Evolutionary conservation across 2,888 invertebrate species (phyloP).

Genomic region (Cephus rjabovi): DNA sequence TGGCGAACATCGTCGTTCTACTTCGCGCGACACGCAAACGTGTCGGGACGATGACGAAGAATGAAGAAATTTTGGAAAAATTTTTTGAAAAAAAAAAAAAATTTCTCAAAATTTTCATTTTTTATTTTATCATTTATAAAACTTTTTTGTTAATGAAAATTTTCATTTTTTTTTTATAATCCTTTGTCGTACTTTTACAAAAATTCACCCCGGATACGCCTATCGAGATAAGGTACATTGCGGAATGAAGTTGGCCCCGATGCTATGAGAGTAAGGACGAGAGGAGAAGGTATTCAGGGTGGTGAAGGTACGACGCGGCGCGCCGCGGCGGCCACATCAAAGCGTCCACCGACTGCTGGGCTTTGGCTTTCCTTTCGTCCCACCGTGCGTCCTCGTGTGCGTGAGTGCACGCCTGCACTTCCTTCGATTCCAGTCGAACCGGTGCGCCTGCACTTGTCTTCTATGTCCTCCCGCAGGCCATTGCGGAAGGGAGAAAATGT

Average conservation of each 20-base stretch:
- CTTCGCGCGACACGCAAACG: background rate
- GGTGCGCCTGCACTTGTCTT: conserved; percentile 39
- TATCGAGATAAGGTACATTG: conserved; percentile 43
- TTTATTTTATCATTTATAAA: background rate
- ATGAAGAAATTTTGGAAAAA: background rate
- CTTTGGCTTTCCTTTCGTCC: conserved; percentile 37
- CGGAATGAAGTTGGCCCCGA: conserved; percentile 39
- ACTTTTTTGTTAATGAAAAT: background rate
- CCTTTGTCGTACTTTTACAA: background rate
- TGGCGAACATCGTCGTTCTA: background rate
- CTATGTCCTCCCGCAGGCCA: conserved; percentile 4
- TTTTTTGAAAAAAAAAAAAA: no score
- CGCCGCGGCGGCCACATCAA: conserved; percentile 60
- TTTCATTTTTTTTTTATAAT: background rate
- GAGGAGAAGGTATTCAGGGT: conserved; percentile 58
- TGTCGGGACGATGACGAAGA: background rate
- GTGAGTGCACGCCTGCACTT: conserved; percentile 32
- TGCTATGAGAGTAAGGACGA: conserved; percentile 3
- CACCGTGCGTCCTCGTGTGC: conserved; percentile 38
- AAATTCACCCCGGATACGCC: conserved; percentile 26
- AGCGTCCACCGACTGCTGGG: conserved; percentile 58
- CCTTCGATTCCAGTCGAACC: conserved; percentile 60
- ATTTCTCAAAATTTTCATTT: background rate
- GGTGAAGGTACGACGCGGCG: conserved; percentile 44
- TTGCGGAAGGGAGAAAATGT: conserved; percentile 39